Percentiles rank a stretch among this genome's conserved stretches.
phyloP scores from a whole-genome alignment of 2,113 vertebrate species.

The Nyctibius bracteatus region DNA sequence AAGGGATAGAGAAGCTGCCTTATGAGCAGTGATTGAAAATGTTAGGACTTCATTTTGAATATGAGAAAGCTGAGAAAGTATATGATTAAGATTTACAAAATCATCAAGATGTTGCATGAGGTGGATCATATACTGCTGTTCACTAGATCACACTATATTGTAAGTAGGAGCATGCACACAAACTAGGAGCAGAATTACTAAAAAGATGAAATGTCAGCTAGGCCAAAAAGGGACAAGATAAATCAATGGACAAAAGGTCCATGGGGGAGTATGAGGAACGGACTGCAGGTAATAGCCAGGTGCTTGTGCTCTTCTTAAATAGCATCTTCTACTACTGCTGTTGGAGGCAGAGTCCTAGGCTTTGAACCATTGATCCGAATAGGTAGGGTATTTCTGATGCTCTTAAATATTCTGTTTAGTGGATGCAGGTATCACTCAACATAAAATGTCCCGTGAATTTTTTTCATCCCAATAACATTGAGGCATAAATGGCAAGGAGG shows the following conservation, averaged over 20 bases:
- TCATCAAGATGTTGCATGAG: background rate
- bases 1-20: background rate
- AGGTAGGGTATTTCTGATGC: background rate
- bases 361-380: background rate
- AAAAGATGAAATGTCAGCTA: background rate
- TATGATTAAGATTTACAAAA: background rate
- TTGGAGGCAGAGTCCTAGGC: background rate
- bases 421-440: background rate
- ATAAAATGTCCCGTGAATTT: background rate
- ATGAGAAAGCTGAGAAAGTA: background rate
- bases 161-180: background rate
- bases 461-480: background rate
- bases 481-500: background rate
- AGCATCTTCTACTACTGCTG: background rate
- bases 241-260: background rate
- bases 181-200: background rate
- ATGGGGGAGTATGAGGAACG: background rate
- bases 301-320: background rate
- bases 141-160: background rate
- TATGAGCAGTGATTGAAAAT: background rate
- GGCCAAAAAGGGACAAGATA: background rate
- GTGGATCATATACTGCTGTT: background rate
- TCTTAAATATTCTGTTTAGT: background rate
- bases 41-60: background rate
- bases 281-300: background rate